phyloP scores from a whole-genome alignment of 2,888 invertebrate species.

The Labia minor region DNA sequence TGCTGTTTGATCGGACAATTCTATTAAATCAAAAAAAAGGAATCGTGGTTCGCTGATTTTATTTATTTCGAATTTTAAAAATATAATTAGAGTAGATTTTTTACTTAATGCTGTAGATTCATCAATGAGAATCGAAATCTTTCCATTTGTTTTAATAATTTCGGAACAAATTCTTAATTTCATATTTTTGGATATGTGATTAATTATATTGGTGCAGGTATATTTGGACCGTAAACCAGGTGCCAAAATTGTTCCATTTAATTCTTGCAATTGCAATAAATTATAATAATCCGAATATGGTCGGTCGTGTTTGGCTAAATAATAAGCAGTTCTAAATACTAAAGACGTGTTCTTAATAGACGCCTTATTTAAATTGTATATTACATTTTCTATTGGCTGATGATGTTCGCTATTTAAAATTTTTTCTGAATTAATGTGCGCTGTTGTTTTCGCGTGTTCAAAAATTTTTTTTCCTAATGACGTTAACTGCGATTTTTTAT shows the following conservation, averaged over 20 bases:
- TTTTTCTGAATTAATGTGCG: too few relatives aligned
- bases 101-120: constrained; percentile 14
- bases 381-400: too few relatives aligned
- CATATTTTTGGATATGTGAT: constrained; percentile 18
- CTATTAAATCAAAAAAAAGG: constrained; percentile 17
- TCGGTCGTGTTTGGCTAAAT: constrained; percentile 13
- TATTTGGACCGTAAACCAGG: constrained; percentile 17
- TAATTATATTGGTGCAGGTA: constrained; percentile 14
- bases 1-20: constrained; percentile 13
- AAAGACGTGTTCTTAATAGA: background rate
- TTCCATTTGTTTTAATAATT: background rate
- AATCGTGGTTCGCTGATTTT: background rate
- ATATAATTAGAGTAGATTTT: background rate
- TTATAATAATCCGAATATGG: background rate
- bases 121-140: constrained; percentile 17
- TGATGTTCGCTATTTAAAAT: too few relatives aligned
- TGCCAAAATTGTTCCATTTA: constrained; percentile 17
- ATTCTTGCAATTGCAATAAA: constrained; percentile 2
- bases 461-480: too few relatives aligned
- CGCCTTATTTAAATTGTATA: too few relatives aligned
- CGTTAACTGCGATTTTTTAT: too few relatives aligned
- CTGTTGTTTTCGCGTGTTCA: too few relatives aligned
- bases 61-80: background rate
- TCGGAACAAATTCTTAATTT: background rate
- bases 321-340: constrained; percentile 16